Base-by-base conservation (phyloP, 37 sponge, comb jelly and placozoan species). In the Tethya wilhelma region DNA sequence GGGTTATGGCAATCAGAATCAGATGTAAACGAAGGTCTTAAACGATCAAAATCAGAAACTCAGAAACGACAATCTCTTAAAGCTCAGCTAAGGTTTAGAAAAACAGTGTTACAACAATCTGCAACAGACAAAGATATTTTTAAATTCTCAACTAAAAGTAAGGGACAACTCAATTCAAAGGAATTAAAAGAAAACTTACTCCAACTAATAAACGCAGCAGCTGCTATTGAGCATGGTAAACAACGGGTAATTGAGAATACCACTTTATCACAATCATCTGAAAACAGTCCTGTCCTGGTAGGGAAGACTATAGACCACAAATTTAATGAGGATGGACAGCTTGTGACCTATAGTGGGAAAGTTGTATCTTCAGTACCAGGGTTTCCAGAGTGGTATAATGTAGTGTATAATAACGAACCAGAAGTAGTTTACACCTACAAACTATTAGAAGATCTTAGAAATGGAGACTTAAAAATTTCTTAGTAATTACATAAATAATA, bases 31-130 rank as follows among this genome's bases (percentile, higher is more conserved):
- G 53, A 7, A 20, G 8, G 56, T 5, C 56, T 73, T 29, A 8
- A 44, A 23, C 31, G n/a, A 26, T 9, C 44, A 7, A 39, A 43
- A 23, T 73, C 74, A 30, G 74, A 73, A 73, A 73, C 74, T 30
- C 42, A 28, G 11, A 73, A 73, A 45, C 74, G 74, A n/a, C 17
- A 43, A 44, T 11, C 74, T 17, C 45, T 73, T 9, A 44, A 73
- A 44, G 45, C 74, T 29, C 74, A 73, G 56, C 74, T 73, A 43
- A 7, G 56, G 26, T 73, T 73, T 26, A 7, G 74, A 45, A 73
- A 46, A 44, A 45, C 32, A 45, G 74, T 73, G 4, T 33, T 73
- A 20, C 46, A 73, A 28, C 74, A 73, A 45, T 23, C 19, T n/a
- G 42, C 19, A 11, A 4, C 33, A n/a, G 74, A 73, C 22, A 69